phyloP scores from a whole-genome alignment of 2,113 vertebrate genomes.

The Neotoma lepida region DNA sequence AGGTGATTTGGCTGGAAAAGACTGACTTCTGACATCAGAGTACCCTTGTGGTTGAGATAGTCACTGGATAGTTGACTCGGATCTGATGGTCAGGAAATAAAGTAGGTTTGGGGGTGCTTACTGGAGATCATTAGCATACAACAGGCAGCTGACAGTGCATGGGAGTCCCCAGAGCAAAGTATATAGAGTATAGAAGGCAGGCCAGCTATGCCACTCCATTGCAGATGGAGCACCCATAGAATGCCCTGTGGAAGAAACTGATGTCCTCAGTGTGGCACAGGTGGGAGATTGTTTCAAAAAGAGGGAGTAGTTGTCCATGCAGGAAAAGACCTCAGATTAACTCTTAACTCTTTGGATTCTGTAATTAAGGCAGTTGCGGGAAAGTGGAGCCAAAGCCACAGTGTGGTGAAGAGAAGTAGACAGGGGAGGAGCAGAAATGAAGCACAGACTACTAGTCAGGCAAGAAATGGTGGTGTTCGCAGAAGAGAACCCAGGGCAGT shows the following conservation, averaged over 20 bases:
- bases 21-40: not conserved
- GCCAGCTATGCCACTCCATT: rapidly evolving
- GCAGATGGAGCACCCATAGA: not conserved
- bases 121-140: not conserved
- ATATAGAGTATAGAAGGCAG: not conserved
- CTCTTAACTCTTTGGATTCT: not conserved
- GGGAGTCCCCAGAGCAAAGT: not conserved
- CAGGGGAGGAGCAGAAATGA: not conserved
- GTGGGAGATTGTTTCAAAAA: not conserved
- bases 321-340: not conserved
- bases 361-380: not conserved
- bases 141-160: not conserved
- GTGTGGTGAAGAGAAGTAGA: not conserved
- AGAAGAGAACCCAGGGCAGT: not conserved
- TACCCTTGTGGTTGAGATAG: not conserved
- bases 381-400: not conserved
- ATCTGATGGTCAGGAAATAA: not conserved
- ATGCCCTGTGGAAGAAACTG: not conserved
- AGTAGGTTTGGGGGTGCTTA: not conserved
- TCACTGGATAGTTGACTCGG: not conserved
- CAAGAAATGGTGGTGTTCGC: not conserved
- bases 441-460: not conserved
- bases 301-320: not conserved
- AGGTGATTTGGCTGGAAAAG: not conserved
- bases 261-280: not conserved